Evolutionary conservation across 2,797 vertebrate species (phyloP).

Genomic region (Leucoraja ocellata): DNA sequence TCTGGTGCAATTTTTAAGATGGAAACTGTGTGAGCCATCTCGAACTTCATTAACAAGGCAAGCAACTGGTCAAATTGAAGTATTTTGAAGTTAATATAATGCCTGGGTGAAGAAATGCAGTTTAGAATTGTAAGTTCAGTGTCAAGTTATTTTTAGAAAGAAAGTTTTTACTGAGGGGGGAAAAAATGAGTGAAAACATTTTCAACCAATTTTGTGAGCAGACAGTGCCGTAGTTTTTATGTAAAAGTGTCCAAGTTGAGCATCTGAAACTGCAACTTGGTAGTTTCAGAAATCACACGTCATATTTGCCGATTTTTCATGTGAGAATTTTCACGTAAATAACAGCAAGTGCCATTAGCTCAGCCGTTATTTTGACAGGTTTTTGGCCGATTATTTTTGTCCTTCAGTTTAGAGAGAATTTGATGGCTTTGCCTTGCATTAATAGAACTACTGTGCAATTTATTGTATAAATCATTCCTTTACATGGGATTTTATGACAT

Average conservation of each 20-base stretch:
- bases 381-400: background rate
- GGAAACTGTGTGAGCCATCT: background rate
- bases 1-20: background rate
- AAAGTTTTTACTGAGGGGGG: background rate
- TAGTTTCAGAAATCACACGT: background rate
- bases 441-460: background rate
- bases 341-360: background rate
- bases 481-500: background rate
- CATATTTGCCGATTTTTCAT: background rate
- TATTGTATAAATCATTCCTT: background rate
- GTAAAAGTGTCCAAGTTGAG: no score
- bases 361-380: background rate
- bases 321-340: background rate
- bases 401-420: background rate
- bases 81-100: background rate
- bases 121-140: background rate
- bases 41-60: background rate
- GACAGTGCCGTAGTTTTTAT: no score
- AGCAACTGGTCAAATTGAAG: background rate
- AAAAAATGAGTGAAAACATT: background rate
- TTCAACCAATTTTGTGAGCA: no score
- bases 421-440: background rate
- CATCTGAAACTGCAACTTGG: background rate
- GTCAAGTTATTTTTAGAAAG: background rate
- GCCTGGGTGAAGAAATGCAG: background rate